These are phyloP conservation scores for Cecidostiba fungosa DNA, from an alignment of 2,888 invertebrate species.

Conservation along the genomic window DNA sequence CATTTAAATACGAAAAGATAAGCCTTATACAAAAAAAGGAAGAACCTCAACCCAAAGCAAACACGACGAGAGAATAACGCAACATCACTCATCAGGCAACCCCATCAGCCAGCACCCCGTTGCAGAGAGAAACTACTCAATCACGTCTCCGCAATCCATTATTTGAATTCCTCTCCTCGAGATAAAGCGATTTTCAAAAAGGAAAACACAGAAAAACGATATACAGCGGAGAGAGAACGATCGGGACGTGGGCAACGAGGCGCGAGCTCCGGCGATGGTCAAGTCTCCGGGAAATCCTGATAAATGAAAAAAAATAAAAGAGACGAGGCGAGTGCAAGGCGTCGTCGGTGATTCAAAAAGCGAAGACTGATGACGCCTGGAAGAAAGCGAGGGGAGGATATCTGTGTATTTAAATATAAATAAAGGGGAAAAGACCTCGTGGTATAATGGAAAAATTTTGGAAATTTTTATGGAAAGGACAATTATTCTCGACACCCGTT, in stretches of 20 bases:
- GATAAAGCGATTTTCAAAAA: slow-evolving; percentile 59
- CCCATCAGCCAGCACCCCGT: slow-evolving; percentile 8
- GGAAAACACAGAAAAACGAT: slow-evolving; percentile 20
- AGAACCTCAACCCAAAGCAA: neutral
- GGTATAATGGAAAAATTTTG: neutral
- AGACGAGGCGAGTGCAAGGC: slow-evolving; percentile 34
- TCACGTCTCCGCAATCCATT: slow-evolving; percentile 61
- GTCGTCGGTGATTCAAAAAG: neutral
- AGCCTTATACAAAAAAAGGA: neutral
- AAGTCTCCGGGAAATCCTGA: slow-evolving; percentile 76
- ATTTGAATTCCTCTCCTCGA: slow-evolving; percentile 59
- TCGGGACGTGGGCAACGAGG: slow-evolving; percentile 23
- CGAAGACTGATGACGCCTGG: slow-evolving; percentile 23
- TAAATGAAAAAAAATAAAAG: slow-evolving; percentile 77
- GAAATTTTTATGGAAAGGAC: neutral
- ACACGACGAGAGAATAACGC: neutral
- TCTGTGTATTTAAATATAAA: neutral
- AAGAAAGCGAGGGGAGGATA: neutral
- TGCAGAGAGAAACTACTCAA: slow-evolving; percentile 54
- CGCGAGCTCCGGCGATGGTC: slow-evolving; percentile 69
- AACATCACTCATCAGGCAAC: slow-evolving; percentile 49
- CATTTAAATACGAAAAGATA: neutral
- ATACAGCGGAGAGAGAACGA: neutral
- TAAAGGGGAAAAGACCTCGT: neutral
- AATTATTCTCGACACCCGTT: neutral